Evolutionary conservation across 2,797 vertebrate species (phyloP).

Genomic region (Channallabes apus): DNA sequence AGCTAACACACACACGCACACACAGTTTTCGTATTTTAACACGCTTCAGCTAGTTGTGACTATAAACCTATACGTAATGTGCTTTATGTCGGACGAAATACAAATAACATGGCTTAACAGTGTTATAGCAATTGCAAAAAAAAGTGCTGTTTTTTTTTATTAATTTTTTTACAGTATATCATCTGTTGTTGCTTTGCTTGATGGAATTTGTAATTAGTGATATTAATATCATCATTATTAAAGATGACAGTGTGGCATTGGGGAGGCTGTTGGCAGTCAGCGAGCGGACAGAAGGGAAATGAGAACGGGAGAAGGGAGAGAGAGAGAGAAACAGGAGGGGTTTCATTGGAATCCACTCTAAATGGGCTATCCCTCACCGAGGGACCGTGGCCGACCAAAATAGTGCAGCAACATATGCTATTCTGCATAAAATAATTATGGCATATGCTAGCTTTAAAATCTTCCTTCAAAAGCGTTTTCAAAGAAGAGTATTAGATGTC

Average conservation of each 20-base stretch:
- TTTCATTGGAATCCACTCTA: slow-evolving; percentile 48
- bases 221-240: slow-evolving; percentile 24
- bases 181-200: not conserved
- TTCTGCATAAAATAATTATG: slow-evolving; percentile 51
- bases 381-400: slow-evolving; percentile 41
- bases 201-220: slow-evolving; percentile 20
- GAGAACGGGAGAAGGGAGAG: slow-evolving; percentile 31
- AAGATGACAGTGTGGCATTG: slow-evolving; percentile 13
- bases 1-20: not conserved
- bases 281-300: slow-evolving; percentile 44
- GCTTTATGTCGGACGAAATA: not conserved
- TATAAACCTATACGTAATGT: not conserved
- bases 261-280: slow-evolving; percentile 46
- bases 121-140: not conserved
- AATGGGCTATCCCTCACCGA: slow-evolving; percentile 48
- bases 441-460: slow-evolving; percentile 31
- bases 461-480: not conserved
- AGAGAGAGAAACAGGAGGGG: slow-evolving; percentile 25
- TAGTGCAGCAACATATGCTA: slow-evolving; percentile 51
- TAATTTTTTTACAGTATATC: not conserved
- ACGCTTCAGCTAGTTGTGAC: not conserved
- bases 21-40: not conserved
- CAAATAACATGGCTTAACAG: not conserved
- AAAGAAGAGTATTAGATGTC: not conserved
- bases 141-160: slow-evolving; percentile 18